phyloP scores from a whole-genome alignment of 1,140 invertebrate species.

The Eupristina koningsbergeri region DNA sequence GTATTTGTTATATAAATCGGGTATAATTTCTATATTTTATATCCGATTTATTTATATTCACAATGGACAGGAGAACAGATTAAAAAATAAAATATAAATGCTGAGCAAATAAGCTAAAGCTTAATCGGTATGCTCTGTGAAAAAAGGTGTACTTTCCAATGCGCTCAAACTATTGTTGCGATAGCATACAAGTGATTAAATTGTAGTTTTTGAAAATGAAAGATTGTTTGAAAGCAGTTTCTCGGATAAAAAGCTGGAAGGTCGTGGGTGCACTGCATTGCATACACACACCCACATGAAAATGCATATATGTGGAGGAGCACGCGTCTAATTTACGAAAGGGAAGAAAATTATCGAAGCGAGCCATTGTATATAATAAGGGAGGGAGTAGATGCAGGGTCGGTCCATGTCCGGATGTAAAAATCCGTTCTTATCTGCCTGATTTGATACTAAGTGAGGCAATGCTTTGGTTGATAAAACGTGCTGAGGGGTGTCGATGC shows the following conservation, averaged over 20 bases:
- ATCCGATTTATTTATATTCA: too few species aligned
- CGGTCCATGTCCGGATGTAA: conserved; percentile 62
- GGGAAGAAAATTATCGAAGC: conserved; percentile 42
- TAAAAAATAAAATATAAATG: background rate
- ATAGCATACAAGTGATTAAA: conserved; percentile 40
- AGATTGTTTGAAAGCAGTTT: conserved; percentile 3
- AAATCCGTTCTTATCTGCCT: conserved; percentile 69
- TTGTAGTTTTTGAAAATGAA: conserved; percentile 28
- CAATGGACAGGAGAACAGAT: background rate
- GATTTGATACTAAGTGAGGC: conserved; percentile 71
- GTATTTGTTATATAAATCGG: too few species aligned
- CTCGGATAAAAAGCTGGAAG: background rate
- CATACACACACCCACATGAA: too few species aligned
- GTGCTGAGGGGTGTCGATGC: conserved; percentile 56
- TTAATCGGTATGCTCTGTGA: background rate
- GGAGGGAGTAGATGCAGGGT: background rate
- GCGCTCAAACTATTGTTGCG: background rate
- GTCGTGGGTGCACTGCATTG: too few species aligned
- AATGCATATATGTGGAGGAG: too few species aligned
- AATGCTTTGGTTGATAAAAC: conserved; percentile 71
- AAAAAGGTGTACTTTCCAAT: background rate
- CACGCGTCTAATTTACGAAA: background rate
- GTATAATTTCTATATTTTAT: too few species aligned
- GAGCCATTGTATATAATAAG: background rate
- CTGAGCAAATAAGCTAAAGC: background rate